Conservation (phyloP, 2,888 invertebrate species). For the Pharmacophagus antenor region DNA sequence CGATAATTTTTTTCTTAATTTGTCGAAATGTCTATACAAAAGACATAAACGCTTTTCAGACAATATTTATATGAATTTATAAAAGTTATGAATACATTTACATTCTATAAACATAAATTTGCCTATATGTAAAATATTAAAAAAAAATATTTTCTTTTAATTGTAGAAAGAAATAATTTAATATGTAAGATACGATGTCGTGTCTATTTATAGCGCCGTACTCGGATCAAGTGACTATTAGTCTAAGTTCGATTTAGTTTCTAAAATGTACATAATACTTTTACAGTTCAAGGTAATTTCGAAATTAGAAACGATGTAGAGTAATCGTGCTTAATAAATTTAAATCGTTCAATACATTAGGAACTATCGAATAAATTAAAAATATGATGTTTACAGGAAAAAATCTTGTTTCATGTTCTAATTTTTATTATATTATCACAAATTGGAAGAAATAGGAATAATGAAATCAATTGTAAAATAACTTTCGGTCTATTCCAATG, state of each 20-base stretch:
- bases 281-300: not conserved
- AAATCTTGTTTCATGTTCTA: too few species aligned
- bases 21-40: slow-evolving; percentile 43
- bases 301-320: not conserved
- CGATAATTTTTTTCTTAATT: not conserved
- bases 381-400: too few species aligned
- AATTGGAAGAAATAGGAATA: too few species aligned
- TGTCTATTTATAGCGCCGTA: not conserved
- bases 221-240: not conserved
- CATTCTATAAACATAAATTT: too few species aligned
- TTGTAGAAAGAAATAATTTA: not conserved
- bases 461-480: too few species aligned
- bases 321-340: not conserved
- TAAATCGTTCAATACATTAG: too few species aligned
- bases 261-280: not conserved
- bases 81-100: too few species aligned
- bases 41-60: slow-evolving; percentile 61
- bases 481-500: not conserved
- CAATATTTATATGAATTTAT: not conserved
- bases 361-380: too few species aligned
- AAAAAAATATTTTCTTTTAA: not conserved
- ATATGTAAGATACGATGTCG: not conserved
- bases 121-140: too few species aligned
- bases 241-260: not conserved
- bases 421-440: too few species aligned